Evolutionary conservation across 2,888 invertebrate species (phyloP).

Genomic region (Tricholauxania praeusta): DNA sequence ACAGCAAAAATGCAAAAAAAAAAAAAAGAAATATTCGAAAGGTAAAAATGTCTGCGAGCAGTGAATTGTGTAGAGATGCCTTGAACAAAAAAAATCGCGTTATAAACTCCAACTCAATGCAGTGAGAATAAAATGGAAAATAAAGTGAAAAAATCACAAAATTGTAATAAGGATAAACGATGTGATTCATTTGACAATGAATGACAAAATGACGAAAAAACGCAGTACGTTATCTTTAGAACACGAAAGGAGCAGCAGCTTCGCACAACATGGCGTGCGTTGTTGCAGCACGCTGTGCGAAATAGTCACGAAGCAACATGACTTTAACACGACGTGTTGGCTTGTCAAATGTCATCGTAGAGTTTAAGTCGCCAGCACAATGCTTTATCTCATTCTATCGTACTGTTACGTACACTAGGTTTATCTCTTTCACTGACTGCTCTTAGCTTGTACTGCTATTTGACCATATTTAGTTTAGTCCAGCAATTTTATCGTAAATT

Average conservation of each 20-base stretch:
- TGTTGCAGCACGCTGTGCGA: background rate
- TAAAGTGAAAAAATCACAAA: conserved; percentile 31
- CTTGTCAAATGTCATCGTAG: conserved; percentile 28
- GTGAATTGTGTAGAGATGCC: conserved; percentile 6
- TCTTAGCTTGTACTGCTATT: too few species aligned
- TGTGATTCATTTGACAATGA: conserved; percentile 25
- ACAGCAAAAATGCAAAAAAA: background rate
- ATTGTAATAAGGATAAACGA: conserved; percentile 39
- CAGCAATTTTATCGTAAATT: too few species aligned
- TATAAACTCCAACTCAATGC: background rate
- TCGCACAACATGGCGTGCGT: conserved; percentile 6
- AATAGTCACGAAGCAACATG: conserved; percentile 29
- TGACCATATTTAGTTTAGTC: too few species aligned
- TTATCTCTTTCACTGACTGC: too few species aligned
- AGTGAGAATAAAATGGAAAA: background rate
- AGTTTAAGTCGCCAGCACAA: background rate
- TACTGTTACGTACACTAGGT: too few species aligned
- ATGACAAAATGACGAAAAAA: background rate
- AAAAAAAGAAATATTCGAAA: background rate
- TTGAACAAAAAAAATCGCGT: background rate
- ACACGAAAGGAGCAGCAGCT: background rate
- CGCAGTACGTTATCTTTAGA: background rate
- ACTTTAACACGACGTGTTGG: conserved; percentile 7
- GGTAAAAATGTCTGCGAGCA: conserved; percentile 12
- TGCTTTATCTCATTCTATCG: too few species aligned